Base-by-base conservation (phyloP, 2,797 vertebrate species). In the Botia kubotai region DNA sequence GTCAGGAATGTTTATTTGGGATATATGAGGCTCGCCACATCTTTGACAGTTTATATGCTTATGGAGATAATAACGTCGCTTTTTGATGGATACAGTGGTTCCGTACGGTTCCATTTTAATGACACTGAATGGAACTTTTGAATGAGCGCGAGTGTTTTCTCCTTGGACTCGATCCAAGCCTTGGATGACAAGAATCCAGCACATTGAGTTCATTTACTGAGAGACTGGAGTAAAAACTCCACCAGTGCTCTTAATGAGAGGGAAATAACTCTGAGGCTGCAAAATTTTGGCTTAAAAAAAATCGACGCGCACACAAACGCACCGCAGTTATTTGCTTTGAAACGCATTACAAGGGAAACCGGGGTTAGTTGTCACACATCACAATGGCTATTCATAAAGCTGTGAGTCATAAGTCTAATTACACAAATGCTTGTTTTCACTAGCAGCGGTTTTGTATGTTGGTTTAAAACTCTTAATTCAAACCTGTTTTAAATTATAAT, bases 11-110 rank as follows among this genome's bases (percentile, higher is more conserved):
- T 85, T 88, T 87, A 82, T 84, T 86, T 76, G 83, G 79, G 82
- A 85, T 85, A 74, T 72, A 70, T 60, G 83, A 87, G 84, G 86
- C 75, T 87, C 29, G 69, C 83, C 86, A 62, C 88, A 89, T 86
- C 73, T 84, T 83, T 87, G 74, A 87, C 83, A 80, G 81, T 88
- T 85, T 83, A 68, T 88, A 84, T 83, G 86, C 81, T 84, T 83
- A 83, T 68, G 52, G 82, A 21, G 75, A 86, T 71, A 87, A 77
- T 63, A 82, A 83, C 80, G 72, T 19, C 8, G 29, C 77, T 70
- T 87, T 83, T 65, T 79, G 79, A 80, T 36, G 67, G 73, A 82
- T 86, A 81, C 52, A 63, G 72, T 46, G 55, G 80, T 79, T 70
- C 52, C 46, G 79, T 81, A 75, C 65, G 29, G 72, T 66, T 77